Evolutionary conservation across 1,140 invertebrate genomes (phyloP).

Genomic region (Gyrodactylus salaris): DNA sequence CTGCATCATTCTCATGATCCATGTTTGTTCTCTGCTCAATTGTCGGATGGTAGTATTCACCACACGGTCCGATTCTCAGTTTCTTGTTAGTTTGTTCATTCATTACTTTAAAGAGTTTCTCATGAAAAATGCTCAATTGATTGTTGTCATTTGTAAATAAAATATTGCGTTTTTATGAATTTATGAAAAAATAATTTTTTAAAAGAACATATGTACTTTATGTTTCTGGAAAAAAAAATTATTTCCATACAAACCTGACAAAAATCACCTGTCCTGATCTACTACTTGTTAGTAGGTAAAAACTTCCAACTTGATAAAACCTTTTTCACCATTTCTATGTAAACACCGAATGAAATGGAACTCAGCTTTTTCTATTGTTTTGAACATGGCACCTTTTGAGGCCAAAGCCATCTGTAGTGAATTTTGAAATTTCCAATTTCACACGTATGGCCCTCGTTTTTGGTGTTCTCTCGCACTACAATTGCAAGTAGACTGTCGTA

Average conservation of each 20-base stretch:
- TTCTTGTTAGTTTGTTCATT: not conserved
- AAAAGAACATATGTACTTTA: not conserved
- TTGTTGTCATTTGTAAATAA: not conserved
- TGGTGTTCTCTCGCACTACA: too few species aligned
- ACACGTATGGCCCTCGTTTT: too few species aligned
- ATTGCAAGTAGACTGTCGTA: too few species aligned
- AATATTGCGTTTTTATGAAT: not conserved
- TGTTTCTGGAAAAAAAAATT: not conserved
- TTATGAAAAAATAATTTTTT: not conserved
- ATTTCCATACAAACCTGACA: not conserved
- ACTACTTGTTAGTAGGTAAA: too few species aligned
- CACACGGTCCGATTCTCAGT: not conserved
- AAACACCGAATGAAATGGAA: too few species aligned
- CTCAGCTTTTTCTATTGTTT: too few species aligned
- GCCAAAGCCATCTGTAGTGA: too few species aligned
- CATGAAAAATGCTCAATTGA: not conserved
- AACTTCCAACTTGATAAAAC: too few species aligned
- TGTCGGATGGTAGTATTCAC: not conserved
- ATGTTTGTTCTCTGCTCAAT: not conserved
- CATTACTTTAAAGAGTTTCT: not conserved
- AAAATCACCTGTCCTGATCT: too few species aligned
- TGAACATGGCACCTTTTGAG: too few species aligned
- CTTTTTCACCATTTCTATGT: too few species aligned
- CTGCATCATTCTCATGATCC: not conserved
- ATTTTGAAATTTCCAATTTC: too few species aligned